Evolutionary conservation across 92 coral and sea anemone genomes (phyloP).

Genomic region (Epizoanthus rinbou): DNA sequence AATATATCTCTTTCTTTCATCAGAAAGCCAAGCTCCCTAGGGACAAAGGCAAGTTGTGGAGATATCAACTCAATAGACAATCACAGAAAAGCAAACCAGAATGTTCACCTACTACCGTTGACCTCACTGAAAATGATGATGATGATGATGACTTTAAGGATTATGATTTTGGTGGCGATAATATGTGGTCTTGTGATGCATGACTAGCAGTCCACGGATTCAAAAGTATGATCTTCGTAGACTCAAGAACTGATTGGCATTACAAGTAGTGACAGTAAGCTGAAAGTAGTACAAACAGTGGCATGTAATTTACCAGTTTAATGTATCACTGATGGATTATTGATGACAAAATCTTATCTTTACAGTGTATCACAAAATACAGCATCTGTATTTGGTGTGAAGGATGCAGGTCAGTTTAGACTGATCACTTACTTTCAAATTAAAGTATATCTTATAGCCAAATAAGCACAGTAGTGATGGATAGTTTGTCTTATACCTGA

Average conservation of each 20-base stretch:
- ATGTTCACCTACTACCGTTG: not conserved
- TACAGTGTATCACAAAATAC: no score
- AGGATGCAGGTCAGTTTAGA: no score
- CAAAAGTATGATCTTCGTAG: no score
- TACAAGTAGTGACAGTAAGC: not conserved
- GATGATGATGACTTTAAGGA: not conserved
- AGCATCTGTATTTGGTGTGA: no score
- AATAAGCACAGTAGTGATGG: no score
- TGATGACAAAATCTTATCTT: no score
- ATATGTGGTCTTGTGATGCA: conserved; percentile 14
- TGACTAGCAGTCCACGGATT: not conserved
- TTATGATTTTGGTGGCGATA: conserved; percentile 22
- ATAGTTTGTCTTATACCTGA: no score
- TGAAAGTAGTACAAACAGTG: not conserved
- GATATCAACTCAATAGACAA: conserved; percentile 7
- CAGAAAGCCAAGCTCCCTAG: conserved; percentile 21
- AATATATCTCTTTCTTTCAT: not conserved
- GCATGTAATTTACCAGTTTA: no score
- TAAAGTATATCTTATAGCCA: no score
- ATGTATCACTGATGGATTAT: no score
- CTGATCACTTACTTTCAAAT: no score
- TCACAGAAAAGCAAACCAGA: not conserved
- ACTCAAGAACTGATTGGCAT: not conserved
- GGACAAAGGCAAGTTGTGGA: conserved; percentile 29
- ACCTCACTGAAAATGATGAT: conserved; percentile 30